phyloP scores from a whole-genome alignment of 2,888 invertebrate species.

The Lydus trimaculatus region DNA sequence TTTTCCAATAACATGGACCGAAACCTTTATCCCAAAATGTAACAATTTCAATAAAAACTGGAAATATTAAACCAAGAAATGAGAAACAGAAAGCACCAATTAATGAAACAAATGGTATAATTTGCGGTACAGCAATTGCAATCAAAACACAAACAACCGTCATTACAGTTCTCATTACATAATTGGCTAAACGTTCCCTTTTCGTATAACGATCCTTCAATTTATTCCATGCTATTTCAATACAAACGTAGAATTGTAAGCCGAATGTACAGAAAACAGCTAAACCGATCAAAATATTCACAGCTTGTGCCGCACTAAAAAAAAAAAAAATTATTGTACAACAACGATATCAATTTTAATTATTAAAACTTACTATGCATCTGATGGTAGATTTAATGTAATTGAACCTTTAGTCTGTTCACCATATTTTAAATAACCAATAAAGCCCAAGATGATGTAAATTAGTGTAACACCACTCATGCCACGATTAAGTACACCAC shows the following conservation, averaged over 20 bases:
- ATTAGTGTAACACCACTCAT: slow-evolving; percentile 89
- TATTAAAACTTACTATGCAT: slow-evolving; percentile 65
- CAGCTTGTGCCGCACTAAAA: slow-evolving; percentile 82
- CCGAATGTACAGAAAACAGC: slow-evolving; percentile 96
- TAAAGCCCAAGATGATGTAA: slow-evolving; percentile 89
- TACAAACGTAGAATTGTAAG: slow-evolving; percentile 95
- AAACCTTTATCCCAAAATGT: slow-evolving; percentile 88
- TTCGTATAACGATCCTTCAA: slow-evolving; percentile 72
- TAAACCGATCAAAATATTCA: slow-evolving; percentile 84
- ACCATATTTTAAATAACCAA: slow-evolving; percentile 88
- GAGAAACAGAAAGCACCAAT: slow-evolving; percentile 95
- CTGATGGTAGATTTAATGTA: slow-evolving; percentile 80
- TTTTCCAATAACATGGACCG: slow-evolving; percentile 74
- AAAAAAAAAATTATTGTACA: slow-evolving; percentile 32
- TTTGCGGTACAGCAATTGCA: slow-evolving; percentile 87
- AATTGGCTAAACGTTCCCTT: slow-evolving; percentile 75
- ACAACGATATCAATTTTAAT: not conserved
- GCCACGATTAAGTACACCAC: slow-evolving; percentile 89
- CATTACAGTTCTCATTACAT: slow-evolving; percentile 73
- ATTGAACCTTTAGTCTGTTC: slow-evolving; percentile 75
- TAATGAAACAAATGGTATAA: slow-evolving; percentile 88
- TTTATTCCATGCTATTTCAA: slow-evolving; percentile 89
- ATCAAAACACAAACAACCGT: slow-evolving; percentile 74
- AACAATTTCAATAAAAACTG: slow-evolving; percentile 84
- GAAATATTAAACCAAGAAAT: slow-evolving; percentile 87